A percentile compares a stretch with the other conserved stretches of the same genome.
These are phyloP conservation scores for Botia almorhae DNA, from an alignment of 2,797 vertebrate species.

Conservation along the genomic window DNA sequence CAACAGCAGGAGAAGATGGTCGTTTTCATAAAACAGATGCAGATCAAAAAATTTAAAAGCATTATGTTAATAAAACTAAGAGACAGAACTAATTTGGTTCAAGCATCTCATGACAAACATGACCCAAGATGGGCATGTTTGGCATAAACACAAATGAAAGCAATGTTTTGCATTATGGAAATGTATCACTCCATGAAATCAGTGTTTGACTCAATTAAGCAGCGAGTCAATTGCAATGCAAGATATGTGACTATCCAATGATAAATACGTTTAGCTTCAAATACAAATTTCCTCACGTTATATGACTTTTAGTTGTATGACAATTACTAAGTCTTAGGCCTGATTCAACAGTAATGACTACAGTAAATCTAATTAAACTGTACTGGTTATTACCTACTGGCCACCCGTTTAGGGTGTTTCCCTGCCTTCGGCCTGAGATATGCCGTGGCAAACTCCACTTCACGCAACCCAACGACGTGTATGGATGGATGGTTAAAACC, in stretches of 20 bases:
- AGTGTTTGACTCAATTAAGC: not conserved
- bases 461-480: not conserved
- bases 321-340: no score
- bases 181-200: constrained; percentile 42
- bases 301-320: not conserved
- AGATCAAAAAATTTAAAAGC: not conserved
- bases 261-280: not conserved
- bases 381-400: not conserved
- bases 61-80: not conserved
- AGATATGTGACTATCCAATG: constrained; percentile 5
- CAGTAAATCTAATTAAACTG: not conserved
- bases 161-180: constrained; percentile 60
- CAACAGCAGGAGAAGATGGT: no score
- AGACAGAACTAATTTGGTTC: constrained; percentile 3
- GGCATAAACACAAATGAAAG: constrained; percentile 41
- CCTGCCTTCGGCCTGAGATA: no score
- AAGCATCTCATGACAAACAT: constrained; percentile 10
- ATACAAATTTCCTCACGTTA: not conserved
- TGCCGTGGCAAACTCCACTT: not conserved
- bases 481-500: not conserved
- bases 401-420: not conserved
- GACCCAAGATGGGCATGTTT: constrained; percentile 9
- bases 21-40: not conserved
- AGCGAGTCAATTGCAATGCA: constrained; percentile 6
- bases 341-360: no score